Percentiles rank a stretch among this genome's conserved stretches.
These are phyloP conservation scores for Palloptera scutellata DNA, from an alignment of 2,888 invertebrate species.

Conservation along the genomic window DNA sequence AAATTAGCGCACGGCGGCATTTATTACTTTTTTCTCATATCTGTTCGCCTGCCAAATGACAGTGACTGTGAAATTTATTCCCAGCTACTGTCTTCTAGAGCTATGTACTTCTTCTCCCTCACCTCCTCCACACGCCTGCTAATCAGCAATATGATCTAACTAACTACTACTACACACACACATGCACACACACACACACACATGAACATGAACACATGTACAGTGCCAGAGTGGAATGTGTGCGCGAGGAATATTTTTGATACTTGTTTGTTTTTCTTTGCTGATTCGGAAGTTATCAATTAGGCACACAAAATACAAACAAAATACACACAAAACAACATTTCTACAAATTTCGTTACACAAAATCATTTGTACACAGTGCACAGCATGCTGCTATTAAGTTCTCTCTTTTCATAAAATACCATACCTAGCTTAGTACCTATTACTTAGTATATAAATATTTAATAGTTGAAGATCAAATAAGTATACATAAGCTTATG, in stretches of 20 bases:
- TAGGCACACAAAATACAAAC: conserved; percentile 14
- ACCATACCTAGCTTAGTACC: too few species aligned
- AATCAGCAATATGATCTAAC: background rate
- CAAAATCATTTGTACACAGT: too few species aligned
- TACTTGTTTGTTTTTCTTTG: background rate
- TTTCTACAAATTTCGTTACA: too few species aligned
- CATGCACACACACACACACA: background rate
- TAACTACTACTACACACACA: background rate
- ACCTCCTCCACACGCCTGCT: background rate
- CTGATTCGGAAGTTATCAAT: conserved; percentile 30
- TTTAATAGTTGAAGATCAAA: background rate
- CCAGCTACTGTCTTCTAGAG: too few species aligned
- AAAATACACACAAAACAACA: background rate
- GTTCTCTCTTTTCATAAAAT: background rate
- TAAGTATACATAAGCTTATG: background rate
- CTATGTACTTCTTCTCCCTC: background rate
- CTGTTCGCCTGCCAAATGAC: too few species aligned
- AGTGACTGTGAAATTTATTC: too few species aligned
- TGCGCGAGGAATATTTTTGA: conserved; percentile 9
- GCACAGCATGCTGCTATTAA: conserved; percentile 11
- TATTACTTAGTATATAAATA: background rate
- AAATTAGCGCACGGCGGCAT: too few species aligned
- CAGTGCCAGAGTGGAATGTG: conserved; percentile 12
- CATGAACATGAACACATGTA: background rate
- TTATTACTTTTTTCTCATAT: too few species aligned